Percentiles rank a stretch among this genome's conserved stretches.
Conservation (phyloP, 2,888 invertebrate species). For the Lysandra bellargus region DNA sequence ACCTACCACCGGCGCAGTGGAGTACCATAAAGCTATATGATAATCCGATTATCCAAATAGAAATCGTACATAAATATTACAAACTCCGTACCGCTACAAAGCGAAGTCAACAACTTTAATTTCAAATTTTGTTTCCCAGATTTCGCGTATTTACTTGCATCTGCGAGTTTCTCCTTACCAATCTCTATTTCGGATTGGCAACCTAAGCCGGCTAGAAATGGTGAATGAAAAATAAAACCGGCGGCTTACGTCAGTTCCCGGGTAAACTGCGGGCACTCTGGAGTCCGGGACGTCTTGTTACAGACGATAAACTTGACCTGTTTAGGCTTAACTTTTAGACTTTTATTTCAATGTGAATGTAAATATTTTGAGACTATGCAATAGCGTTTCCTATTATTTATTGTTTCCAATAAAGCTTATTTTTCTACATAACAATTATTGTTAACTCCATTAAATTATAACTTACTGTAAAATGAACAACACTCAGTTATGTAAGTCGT, state of each 20-base stretch:
- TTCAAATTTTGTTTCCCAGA: conserved; percentile 22
- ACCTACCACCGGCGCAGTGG: too few species aligned
- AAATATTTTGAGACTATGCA: neutral
- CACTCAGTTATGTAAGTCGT: neutral
- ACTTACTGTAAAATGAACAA: neutral
- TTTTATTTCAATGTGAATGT: neutral
- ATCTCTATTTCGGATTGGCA: conserved; percentile 48
- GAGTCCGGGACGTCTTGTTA: conserved; percentile 50
- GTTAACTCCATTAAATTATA: neutral
- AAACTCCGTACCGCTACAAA: neutral
- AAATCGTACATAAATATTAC: neutral
- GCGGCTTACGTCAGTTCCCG: conserved; percentile 42
- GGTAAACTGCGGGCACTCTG: conserved; percentile 43
- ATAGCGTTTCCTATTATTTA: neutral
- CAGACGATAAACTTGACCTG: conserved; percentile 50
- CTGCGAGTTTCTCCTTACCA: conserved; percentile 51
- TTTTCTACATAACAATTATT: neutral
- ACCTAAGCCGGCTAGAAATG: conserved; percentile 52
- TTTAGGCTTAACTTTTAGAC: conserved; percentile 34
- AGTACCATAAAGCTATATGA: neutral
- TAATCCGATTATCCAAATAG: neutral
- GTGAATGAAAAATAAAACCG: conserved; percentile 63
- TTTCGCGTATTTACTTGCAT: conserved; percentile 45
- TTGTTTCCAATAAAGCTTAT: neutral
- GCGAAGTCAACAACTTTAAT: conserved; percentile 25